Conservation (phyloP, 2,113 vertebrate species). For the Hoplias malabaricus region DNA sequence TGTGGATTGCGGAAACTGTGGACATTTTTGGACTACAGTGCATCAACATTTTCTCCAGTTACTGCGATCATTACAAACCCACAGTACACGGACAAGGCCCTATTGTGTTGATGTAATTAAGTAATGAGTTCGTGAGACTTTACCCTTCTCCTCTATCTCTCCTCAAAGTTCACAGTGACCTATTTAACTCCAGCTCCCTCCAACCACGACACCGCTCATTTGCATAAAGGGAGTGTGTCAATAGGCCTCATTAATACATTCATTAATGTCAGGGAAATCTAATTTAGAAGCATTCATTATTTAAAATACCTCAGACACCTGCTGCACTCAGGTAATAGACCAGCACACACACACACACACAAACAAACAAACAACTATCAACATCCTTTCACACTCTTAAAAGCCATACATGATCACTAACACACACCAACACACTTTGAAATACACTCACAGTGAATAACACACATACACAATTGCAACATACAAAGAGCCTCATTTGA, state of each 20-base stretch:
- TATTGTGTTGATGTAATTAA: constrained; percentile 33
- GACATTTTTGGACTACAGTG: too few species aligned
- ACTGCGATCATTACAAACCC: constrained; percentile 45
- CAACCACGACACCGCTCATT: constrained; percentile 48
- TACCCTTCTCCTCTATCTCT: constrained; percentile 40
- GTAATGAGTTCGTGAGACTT: constrained; percentile 44
- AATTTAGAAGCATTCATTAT: constrained; percentile 61
- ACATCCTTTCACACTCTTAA: too few species aligned
- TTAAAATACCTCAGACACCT: constrained; percentile 55
- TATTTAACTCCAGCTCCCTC: constrained; percentile 51
- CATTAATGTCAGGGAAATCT: constrained; percentile 63
- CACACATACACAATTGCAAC: too few species aligned
- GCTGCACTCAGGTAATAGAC: constrained; percentile 43
- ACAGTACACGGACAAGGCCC: constrained; percentile 35
- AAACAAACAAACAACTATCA: too few species aligned
- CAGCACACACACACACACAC: too few species aligned
- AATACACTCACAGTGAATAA: too few species aligned
- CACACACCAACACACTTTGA: too few species aligned
- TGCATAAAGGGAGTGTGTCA: constrained; percentile 58
- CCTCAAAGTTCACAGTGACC: constrained; percentile 51
- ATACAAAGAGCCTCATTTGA: too few species aligned
- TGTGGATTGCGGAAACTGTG: too few species aligned
- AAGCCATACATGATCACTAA: too few species aligned
- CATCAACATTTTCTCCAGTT: constrained; percentile 27
- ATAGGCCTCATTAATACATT: constrained; percentile 62